A percentile compares a stretch with the other conserved stretches of the same genome.
phyloP scores from a whole-genome alignment of 2,113 vertebrate genomes.

The Hepsetus odoe region DNA sequence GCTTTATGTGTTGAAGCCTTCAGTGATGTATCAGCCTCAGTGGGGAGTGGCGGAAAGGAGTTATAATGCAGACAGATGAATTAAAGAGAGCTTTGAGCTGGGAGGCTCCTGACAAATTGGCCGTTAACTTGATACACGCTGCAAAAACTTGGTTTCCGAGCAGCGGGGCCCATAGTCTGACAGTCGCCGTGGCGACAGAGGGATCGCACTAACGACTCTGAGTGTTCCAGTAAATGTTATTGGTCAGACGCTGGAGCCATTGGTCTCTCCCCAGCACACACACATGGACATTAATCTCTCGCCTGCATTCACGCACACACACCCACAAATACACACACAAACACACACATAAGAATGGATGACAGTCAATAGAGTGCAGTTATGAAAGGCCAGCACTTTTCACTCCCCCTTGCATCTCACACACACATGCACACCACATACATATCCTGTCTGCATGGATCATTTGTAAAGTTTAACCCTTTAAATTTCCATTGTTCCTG shows the following conservation, averaged over 20 bases:
- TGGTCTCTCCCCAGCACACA: slow-evolving; percentile 41
- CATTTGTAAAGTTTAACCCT: not conserved
- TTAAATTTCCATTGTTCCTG: too few species aligned
- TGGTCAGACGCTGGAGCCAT: slow-evolving; percentile 56
- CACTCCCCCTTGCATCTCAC: slow-evolving; percentile 29
- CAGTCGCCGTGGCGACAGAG: slow-evolving; percentile 57
- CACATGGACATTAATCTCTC: slow-evolving; percentile 39
- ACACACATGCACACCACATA: slow-evolving; percentile 33
- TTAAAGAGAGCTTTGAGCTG: slow-evolving; percentile 31
- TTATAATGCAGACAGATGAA: slow-evolving; percentile 36
- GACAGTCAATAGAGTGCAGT: slow-evolving; percentile 43
- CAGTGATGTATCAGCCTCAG: slow-evolving; percentile 34
- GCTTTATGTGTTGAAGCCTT: slow-evolving; percentile 31
- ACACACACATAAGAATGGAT: slow-evolving; percentile 31
- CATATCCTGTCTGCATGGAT: not conserved
- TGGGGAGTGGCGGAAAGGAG: slow-evolving; percentile 1
- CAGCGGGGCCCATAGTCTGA: slow-evolving; percentile 53
- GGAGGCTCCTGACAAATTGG: slow-evolving; percentile 51
- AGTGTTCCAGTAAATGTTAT: slow-evolving; percentile 63
- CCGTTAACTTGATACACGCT: slow-evolving; percentile 56
- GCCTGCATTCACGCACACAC: slow-evolving; percentile 2
- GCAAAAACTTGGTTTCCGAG: slow-evolving; percentile 57
- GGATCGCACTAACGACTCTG: slow-evolving; percentile 56
- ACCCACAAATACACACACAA: not conserved
- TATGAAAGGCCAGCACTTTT: slow-evolving; percentile 39